Conservation (phyloP, 2,888 invertebrate genomes). For the Caradrina kadenii region DNA sequence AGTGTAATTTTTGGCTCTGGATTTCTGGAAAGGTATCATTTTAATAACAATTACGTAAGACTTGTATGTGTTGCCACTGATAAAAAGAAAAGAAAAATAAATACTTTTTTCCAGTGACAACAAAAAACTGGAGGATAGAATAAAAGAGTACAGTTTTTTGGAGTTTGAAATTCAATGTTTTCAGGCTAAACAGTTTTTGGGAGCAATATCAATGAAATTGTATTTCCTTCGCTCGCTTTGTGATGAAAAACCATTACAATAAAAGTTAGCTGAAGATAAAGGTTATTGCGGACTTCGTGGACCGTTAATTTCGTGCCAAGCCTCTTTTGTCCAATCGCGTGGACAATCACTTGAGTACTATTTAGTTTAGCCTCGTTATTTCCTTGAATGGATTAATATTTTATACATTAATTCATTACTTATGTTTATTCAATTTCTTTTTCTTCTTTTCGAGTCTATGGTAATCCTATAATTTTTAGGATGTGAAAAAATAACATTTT, state of each 20-base stretch:
- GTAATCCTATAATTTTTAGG: too few relatives aligned
- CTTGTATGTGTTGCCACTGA: constrained; percentile 8
- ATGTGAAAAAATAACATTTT: too few relatives aligned
- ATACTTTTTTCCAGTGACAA: background rate
- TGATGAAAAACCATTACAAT: constrained; percentile 6
- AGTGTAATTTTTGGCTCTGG: constrained; percentile 18
- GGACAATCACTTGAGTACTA: background rate
- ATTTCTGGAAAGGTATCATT: constrained; percentile 28
- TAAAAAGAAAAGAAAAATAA: background rate
- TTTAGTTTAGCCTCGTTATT: background rate
- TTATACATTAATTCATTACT: background rate
- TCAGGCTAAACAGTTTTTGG: background rate
- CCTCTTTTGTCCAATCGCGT: constrained; percentile 5
- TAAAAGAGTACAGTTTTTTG: background rate
- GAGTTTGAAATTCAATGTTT: background rate
- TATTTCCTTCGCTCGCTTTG: constrained; percentile 11
- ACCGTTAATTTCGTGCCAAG: background rate
- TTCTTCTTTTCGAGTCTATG: too few relatives aligned
- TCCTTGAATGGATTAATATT: background rate
- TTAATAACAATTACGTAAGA: constrained; percentile 48
- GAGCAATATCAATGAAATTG: constrained; percentile 34
- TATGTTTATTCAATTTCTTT: background rate
- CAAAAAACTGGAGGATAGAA: background rate
- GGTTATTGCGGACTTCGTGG: constrained; percentile 14
- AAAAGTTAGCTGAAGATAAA: constrained; percentile 9